phyloP scores from a whole-genome alignment of 1,140 invertebrate species.

The Maconellicoccus hirsutus region DNA sequence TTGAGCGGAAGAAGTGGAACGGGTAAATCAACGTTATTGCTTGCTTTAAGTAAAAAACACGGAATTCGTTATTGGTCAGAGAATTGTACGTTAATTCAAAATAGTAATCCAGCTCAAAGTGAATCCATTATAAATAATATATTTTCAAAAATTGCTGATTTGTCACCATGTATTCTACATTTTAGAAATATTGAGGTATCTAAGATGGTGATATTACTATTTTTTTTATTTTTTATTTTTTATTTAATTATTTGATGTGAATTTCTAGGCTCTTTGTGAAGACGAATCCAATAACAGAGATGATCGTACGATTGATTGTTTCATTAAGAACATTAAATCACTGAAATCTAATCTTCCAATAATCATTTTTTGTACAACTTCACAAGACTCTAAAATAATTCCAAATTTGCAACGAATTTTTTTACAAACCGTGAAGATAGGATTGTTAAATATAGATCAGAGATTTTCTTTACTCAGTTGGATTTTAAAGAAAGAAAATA shows the following conservation, averaged over 20 bases:
- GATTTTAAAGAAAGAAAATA: not conserved
- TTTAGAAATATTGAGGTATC: slow-evolving; percentile 10
- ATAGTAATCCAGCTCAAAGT: slow-evolving; percentile 6
- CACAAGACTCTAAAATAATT: not conserved
- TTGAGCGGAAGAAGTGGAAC: not conserved
- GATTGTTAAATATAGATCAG: not conserved
- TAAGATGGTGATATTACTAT: not conserved
- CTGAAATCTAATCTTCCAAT: not conserved
- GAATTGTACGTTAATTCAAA: not conserved
- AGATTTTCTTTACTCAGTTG: not conserved
- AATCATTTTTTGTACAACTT: not conserved
- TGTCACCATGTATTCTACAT: slow-evolving; percentile 4
- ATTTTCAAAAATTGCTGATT: not conserved
- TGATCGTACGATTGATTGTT: slow-evolving; percentile 1
- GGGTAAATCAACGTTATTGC: not conserved
- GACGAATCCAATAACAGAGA: not conserved
- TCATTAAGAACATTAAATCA: not conserved
- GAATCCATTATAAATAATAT: slow-evolving; percentile 3
- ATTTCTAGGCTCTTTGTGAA: slow-evolving; percentile 4
- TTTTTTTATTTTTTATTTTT: not conserved
- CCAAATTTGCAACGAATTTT: not conserved
- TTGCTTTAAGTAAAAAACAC: not conserved
- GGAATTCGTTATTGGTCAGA: not conserved
- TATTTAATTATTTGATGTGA: not conserved
- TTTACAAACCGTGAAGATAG: not conserved